Conservation (phyloP, 2,797 vertebrate species). For the Enoplosus armatus region DNA sequence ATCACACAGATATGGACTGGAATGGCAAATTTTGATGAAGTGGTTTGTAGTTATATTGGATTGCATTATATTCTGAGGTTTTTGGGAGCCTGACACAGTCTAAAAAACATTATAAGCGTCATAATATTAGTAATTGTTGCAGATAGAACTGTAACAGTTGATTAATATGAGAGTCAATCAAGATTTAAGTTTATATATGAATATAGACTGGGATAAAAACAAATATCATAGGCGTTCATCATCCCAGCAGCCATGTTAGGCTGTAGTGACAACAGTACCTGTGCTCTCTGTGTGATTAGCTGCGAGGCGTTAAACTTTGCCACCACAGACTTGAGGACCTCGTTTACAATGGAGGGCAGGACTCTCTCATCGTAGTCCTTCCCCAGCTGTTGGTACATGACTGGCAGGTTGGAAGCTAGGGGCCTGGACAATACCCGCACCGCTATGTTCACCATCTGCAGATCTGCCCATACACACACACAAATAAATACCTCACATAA, state of each 20-base stretch:
- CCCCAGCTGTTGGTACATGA: constrained; percentile 93
- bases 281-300: constrained; percentile 94
- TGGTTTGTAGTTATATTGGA: background rate
- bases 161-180: background rate
- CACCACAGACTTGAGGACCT: constrained; percentile 95
- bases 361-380: constrained; percentile 94
- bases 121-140: background rate
- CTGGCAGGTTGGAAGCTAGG: constrained; percentile 88
- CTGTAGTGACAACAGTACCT: constrained; percentile 80
- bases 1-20: background rate
- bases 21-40: background rate
- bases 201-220: background rate
- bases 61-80: background rate
- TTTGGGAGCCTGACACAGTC: background rate
- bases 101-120: background rate
- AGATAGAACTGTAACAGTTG: background rate
- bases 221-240: background rate
- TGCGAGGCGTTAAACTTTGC: constrained; percentile 96
- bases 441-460: constrained; percentile 96
- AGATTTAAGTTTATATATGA: background rate
- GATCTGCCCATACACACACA: constrained; percentile 78
- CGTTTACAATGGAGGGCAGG: constrained; percentile 94
- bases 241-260: background rate
- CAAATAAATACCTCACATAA: too few relatives aligned
- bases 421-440: constrained; percentile 92